phyloP scores from a whole-genome alignment of 2,888 invertebrate species.

The Folsomia manolachei region DNA sequence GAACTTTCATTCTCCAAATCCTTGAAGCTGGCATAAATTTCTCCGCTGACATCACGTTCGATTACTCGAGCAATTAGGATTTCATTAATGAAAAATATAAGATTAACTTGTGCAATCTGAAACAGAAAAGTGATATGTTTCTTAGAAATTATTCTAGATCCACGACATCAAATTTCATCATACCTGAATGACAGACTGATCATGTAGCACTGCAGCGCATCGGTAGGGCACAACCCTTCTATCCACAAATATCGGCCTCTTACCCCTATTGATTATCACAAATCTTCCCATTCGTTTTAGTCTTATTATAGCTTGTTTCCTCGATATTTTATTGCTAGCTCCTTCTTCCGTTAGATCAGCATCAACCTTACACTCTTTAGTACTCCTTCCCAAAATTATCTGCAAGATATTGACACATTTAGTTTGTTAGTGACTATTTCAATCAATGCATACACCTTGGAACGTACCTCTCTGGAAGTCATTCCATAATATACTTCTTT shows the following conservation, averaged over 20 bases:
- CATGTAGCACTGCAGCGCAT: constrained; percentile 82
- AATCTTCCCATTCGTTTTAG: constrained; percentile 91
- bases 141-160: background rate
- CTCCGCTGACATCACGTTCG: constrained; percentile 6
- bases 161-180: no score
- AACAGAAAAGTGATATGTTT: constrained; percentile 10
- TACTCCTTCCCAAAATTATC: constrained; percentile 88
- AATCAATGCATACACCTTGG: background rate
- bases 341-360: constrained; percentile 92
- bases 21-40: constrained; percentile 18
- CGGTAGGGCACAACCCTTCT: constrained; percentile 84
- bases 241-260: constrained; percentile 89
- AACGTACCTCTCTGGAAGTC: constrained; percentile 76
- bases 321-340: constrained; percentile 87
- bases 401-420: constrained; percentile 52
- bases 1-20: constrained; percentile 14
- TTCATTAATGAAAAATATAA: constrained; percentile 47
- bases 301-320: constrained; percentile 86
- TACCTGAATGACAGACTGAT: constrained; percentile 93
- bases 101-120: constrained; percentile 42
- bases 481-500: constrained; percentile 89
- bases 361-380: constrained; percentile 82
- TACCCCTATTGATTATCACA: constrained; percentile 90
- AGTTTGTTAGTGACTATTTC: background rate
- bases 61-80: constrained; percentile 18